Evolutionary conservation across 2,113 vertebrate genomes (phyloP), one percentile per base, ranked within the genome.

Genomic region (Lasiurus cinereus): DNA sequence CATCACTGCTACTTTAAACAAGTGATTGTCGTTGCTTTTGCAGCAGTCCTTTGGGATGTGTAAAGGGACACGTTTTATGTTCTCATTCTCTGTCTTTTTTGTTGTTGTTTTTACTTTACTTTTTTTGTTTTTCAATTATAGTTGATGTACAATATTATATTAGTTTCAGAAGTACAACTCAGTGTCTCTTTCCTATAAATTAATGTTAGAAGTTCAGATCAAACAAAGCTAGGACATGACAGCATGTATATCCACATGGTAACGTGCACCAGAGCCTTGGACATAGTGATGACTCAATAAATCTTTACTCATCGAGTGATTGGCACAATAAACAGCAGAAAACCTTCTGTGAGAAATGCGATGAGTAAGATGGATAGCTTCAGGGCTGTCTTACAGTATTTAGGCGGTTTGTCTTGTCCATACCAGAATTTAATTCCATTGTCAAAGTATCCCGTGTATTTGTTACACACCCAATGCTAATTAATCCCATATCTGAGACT

Each of bases 361-460:
- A 54, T 36, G 18, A 70, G 31, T 15, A 29, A 31, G 85, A 73
- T 12, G 14, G 15, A 21, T 31, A n/a, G 66, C 59, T 64, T 18
- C 33, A 82, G 7, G 29, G 48, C 39, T 31, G 8, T 36, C 79
- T 96, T 87, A 5, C 9, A 78, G 31, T 19, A 27, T 67, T 54
- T 52, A 29, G 29, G 21, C 15, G 3, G 27, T 36, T 74, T 48
- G 3, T 76, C 50, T 78, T 39, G 73, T 88, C 62, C 69, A 10
- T 18, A 56, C 7, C 69, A 74, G 78, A 92, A 29, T 36, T 39
- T 84, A 95, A 95, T 36, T 59, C 22, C 64, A 90, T 94, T 83
- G 50, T 94, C 88, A 36, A 48, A 92, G 56, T n/a, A 70, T 9
- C 14, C 24, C 73, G 52, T 93, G 83, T 83, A n/a, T 72, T 66